phyloP scores from a whole-genome alignment of 2,797 vertebrate species.

The Knipowitschia caucasica region DNA sequence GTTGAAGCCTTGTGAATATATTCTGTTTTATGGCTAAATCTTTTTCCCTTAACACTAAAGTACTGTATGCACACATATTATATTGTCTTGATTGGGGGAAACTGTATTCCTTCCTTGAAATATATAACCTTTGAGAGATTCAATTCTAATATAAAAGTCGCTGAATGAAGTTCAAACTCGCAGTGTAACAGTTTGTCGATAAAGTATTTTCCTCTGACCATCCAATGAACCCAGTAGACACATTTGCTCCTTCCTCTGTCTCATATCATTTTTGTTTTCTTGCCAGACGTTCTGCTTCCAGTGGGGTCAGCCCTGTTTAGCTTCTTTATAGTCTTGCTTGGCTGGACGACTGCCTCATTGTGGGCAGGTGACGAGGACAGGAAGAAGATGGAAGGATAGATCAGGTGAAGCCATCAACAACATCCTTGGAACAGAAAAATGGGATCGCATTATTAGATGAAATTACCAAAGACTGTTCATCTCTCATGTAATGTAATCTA shows the following conservation, averaged over 20 bases:
- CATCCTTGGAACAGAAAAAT: not conserved
- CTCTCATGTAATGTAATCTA: no score
- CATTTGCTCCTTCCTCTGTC: constrained; percentile 25
- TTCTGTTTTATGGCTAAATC: not conserved
- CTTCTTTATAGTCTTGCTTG: constrained; percentile 49
- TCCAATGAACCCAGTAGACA: constrained; percentile 57
- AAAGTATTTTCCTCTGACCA: constrained; percentile 56
- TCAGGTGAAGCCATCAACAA: constrained; percentile 20
- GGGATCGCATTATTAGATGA: not conserved
- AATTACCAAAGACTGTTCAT: not conserved
- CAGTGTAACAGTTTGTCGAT: constrained; percentile 12
- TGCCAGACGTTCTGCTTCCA: constrained; percentile 59
- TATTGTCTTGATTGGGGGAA: not conserved
- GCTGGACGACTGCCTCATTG: constrained; percentile 48
- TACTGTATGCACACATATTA: not conserved
- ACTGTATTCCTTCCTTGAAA: constrained; percentile 2
- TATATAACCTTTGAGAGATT: constrained; percentile 1
- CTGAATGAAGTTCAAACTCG: constrained; percentile 18
- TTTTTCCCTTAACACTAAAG: not conserved
- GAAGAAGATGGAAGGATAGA: constrained; percentile 44
- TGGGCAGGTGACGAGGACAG: constrained; percentile 56
- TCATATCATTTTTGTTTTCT: constrained; percentile 55
- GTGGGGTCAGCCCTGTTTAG: constrained; percentile 47
- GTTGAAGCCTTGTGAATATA: no score
- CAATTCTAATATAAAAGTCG: constrained; percentile 1